Percentiles rank a stretch among this genome's conserved stretches.
Evolutionary conservation across 2,888 invertebrate genomes (phyloP).

Genomic region (Alentia gelatinosa): DNA sequence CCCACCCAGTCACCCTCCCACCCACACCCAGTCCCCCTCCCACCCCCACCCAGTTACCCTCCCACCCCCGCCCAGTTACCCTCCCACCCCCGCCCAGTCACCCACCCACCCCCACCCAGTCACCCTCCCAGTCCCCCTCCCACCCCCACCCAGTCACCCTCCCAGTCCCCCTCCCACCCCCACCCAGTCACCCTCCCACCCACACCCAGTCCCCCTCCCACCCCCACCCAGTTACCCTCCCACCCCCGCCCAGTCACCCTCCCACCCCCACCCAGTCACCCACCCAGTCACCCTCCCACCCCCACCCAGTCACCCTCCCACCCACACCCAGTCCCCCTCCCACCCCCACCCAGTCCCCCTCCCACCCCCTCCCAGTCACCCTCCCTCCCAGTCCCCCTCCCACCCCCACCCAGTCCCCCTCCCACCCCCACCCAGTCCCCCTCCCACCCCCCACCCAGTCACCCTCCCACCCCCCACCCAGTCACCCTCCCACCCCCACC

Average conservation of each 20-base stretch:
- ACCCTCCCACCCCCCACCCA: no score
- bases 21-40: background rate
- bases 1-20: background rate
- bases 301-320: background rate
- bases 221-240: background rate
- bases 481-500: no score
- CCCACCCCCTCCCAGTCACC: background rate
- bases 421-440: background rate
- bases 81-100: background rate
- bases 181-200: background rate
- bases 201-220: background rate
- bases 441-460: background rate
- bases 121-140: background rate
- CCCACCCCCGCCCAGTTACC: background rate
- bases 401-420: no score
- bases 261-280: background rate
- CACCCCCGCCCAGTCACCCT: background rate
- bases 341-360: background rate
- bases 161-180: background rate
- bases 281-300: background rate
- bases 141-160: background rate
- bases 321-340: background rate
- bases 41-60: background rate
- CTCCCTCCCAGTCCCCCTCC: background rate
- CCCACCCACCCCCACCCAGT: background rate